Percentiles rank a stretch among this genome's conserved stretches.
Evolutionary conservation across 2,888 invertebrate species (phyloP).

Genomic region (Xestobium rufovillosum): DNA sequence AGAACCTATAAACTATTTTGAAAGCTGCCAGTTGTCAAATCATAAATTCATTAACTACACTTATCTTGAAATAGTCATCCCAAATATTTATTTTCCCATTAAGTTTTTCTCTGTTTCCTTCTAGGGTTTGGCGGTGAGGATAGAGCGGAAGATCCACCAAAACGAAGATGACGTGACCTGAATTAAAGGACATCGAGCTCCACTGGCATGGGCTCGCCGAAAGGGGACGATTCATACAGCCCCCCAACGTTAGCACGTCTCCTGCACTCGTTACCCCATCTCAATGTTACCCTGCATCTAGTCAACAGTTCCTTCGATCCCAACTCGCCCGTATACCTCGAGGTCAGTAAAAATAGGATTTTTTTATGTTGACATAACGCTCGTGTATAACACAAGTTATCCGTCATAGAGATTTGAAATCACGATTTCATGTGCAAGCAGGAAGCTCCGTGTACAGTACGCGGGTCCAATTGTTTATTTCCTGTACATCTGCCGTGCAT

Average conservation of each 20-base stretch:
- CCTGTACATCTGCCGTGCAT: constrained; percentile 26
- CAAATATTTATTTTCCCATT: too few relatives aligned
- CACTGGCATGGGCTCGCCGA: constrained; percentile 40
- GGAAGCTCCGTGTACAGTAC: too few relatives aligned
- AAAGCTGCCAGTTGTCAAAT: too few relatives aligned
- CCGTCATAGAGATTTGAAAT: too few relatives aligned
- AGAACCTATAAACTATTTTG: too few relatives aligned
- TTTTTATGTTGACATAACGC: too few relatives aligned
- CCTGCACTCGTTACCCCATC: constrained; percentile 84
- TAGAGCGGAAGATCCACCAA: constrained; percentile 15
- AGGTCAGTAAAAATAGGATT: constrained; percentile 67
- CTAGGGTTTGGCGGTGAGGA: constrained; percentile 12
- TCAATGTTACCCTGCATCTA: constrained; percentile 82
- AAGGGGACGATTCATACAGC: constrained; percentile 67
- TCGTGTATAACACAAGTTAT: too few relatives aligned
- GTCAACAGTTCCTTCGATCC: constrained; percentile 91
- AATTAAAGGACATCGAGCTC: constrained; percentile 15
- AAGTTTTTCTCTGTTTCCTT: too few relatives aligned
- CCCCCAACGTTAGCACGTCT: constrained; percentile 79
- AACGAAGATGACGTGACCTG: constrained; percentile 24
- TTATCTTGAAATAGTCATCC: too few relatives aligned
- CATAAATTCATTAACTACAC: too few relatives aligned
- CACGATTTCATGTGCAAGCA: too few relatives aligned
- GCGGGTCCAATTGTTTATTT: constrained; percentile 26
- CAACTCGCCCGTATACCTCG: constrained; percentile 80